Evolutionary conservation across 2,888 invertebrate species (phyloP).

Genomic region (Dynastes maya): DNA sequence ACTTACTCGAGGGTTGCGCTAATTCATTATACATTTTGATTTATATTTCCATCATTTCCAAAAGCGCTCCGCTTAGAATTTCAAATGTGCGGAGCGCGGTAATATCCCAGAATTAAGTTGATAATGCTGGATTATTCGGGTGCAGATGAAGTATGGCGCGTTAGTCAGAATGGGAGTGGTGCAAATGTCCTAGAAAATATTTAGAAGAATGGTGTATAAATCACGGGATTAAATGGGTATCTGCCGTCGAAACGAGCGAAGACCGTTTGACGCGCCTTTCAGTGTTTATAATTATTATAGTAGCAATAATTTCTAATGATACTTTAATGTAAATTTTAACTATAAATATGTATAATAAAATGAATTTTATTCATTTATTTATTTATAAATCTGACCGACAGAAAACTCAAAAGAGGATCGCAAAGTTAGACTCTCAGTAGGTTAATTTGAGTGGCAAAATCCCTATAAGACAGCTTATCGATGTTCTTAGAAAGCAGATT

Average conservation of each 20-base stretch:
- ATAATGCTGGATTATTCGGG: constrained; percentile 45
- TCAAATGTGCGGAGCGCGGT: constrained; percentile 37
- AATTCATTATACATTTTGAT: constrained; percentile 47
- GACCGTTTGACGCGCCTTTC: neutral
- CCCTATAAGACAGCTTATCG: too few relatives aligned
- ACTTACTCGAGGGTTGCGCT: constrained; percentile 31
- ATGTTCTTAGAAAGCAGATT: too few relatives aligned
- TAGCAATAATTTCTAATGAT: too few relatives aligned
- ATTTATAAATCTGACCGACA: too few relatives aligned
- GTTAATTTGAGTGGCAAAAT: too few relatives aligned
- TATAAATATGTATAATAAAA: too few relatives aligned
- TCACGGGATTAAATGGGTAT: constrained; percentile 18
- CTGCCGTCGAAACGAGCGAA: constrained; percentile 6
- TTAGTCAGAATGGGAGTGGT: constrained; percentile 19
- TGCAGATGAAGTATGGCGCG: constrained; percentile 43
- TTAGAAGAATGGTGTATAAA: constrained; percentile 27
- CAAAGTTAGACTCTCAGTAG: too few relatives aligned
- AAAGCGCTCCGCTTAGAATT: constrained; percentile 41
- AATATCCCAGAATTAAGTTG: constrained; percentile 40
- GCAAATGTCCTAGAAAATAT: constrained; percentile 39
- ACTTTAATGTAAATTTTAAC: too few relatives aligned
- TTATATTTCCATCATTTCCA: constrained; percentile 46
- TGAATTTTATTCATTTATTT: too few relatives aligned
- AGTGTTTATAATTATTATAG: neutral
- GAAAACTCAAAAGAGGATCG: too few relatives aligned